Evolutionary conservation across 2,888 invertebrate genomes (phyloP), one percentile per base, ranked within the genome.

Genomic region (Halocaridina rubra): DNA sequence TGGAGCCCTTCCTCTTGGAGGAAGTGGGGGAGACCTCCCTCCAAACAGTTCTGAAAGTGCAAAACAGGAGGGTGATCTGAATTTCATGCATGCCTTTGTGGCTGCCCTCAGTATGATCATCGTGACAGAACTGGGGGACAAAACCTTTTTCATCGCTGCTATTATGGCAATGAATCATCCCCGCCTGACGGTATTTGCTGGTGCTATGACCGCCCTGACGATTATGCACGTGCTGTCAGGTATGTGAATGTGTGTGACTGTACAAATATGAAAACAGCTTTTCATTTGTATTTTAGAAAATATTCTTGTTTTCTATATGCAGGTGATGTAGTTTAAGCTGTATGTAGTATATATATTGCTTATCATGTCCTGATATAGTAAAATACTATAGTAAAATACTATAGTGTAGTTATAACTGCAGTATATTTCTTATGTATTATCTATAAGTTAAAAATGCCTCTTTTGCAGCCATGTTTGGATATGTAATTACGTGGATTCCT

Each of bases 131-230:
- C 92, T 99, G 84, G 99, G 98, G 16, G 99, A 99, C 92, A 99
- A 99, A 92, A 99, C 99, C 10, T 99, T 99, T 92, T 99, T 99
- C 92, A 99, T 99, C 90, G 98, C 99, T 33, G 98, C 98, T 89
- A 98, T 99, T 88, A 98, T 99, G 98, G 98, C 99, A 1, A 99
- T 99, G 98, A 94, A 97, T 90, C 98, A 99, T 92, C 95, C 99
- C 22, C 93, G 98, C 89, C 90, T 97, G 24, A 95, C 96, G 75
- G 98, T 99, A 29, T 98, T 99, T 91, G 92, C 94, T 72, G 99
- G 98, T 74, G 98, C 99, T 3, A 97, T 99, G 90, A 93, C 94
- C 19, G 98, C 99, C 0, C 92, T 99, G 84, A 95, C 95, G 27
- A 92, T 97, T 88, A 98, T 99, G 98, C 98, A 98, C 27, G 93